Evolutionary conservation across 2,797 vertebrate species (phyloP).

Genomic region (Sebastes minor): DNA sequence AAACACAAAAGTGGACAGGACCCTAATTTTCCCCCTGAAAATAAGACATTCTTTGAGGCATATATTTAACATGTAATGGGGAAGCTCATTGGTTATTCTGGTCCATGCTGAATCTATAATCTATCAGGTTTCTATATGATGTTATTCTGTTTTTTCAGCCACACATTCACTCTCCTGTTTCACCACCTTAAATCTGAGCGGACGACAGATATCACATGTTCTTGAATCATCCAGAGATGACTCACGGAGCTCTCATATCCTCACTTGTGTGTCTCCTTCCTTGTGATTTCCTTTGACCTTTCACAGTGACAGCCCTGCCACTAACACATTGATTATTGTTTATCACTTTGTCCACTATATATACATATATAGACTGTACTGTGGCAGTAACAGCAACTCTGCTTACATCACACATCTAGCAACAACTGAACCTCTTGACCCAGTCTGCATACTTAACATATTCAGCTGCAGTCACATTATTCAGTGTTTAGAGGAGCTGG

Average conservation of each 20-base stretch:
- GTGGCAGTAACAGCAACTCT: background rate
- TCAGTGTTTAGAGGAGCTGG: constrained; percentile 20
- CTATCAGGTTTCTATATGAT: background rate
- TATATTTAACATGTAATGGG: background rate
- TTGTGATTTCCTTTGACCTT: constrained; percentile 1
- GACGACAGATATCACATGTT: background rate
- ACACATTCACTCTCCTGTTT: background rate
- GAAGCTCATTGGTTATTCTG: background rate
- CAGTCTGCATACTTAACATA: constrained; percentile 2
- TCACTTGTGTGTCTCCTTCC: background rate
- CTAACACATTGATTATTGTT: background rate
- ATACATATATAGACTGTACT: background rate
- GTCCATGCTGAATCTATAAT: background rate
- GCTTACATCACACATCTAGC: constrained; percentile 8
- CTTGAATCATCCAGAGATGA: background rate
- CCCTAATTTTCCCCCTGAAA: background rate
- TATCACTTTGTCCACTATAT: background rate
- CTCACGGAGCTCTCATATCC: background rate
- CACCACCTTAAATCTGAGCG: background rate
- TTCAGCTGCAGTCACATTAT: constrained; percentile 16
- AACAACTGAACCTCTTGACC: constrained; percentile 20
- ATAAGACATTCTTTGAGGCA: background rate
- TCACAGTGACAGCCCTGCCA: background rate
- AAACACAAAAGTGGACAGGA: background rate
- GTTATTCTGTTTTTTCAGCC: background rate